Evolutionary conservation across 1,140 invertebrate genomes (phyloP).

Genomic region (Coenobita brevimanus): DNA sequence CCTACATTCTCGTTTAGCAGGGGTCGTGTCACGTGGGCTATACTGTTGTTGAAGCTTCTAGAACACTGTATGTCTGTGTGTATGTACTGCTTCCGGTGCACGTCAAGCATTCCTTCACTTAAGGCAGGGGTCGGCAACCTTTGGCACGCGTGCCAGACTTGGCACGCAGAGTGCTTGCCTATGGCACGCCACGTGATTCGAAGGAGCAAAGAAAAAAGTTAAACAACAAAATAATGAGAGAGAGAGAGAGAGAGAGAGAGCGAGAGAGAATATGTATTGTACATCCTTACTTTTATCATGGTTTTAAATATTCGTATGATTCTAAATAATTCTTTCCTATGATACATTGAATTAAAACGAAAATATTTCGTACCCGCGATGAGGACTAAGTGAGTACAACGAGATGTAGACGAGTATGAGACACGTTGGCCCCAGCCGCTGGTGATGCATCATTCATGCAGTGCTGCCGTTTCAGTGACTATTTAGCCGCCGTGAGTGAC

Average conservation of each 20-base stretch:
- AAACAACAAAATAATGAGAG: neutral
- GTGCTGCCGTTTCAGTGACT: slow-evolving; percentile 1
- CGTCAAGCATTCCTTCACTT: too few species aligned
- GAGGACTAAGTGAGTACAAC: neutral
- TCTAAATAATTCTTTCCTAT: neutral
- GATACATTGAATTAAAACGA: slow-evolving; percentile 15
- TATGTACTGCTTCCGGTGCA: too few species aligned
- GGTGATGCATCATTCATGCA: neutral
- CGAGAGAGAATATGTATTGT: too few species aligned
- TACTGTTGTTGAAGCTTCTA: too few species aligned
- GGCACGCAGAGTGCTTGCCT: too few species aligned
- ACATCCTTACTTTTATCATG: slow-evolving; percentile 18
- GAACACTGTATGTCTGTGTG: too few species aligned
- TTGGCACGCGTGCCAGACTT: too few species aligned
- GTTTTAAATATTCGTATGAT: neutral
- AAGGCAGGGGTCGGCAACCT: too few species aligned
- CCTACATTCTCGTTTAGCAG: too few species aligned
- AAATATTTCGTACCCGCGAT: slow-evolving; percentile 4
- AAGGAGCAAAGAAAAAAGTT: slow-evolving; percentile 20
- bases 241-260: too few species aligned
- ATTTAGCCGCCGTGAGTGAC: slow-evolving; percentile 9
- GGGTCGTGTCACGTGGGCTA: too few species aligned
- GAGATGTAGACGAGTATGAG: too few species aligned
- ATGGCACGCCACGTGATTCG: slow-evolving; percentile 5
- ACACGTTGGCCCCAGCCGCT: neutral